These are phyloP conservation scores for Silurus glanis DNA, from an alignment of 2,113 vertebrate genomes.

Conservation along the genomic window DNA sequence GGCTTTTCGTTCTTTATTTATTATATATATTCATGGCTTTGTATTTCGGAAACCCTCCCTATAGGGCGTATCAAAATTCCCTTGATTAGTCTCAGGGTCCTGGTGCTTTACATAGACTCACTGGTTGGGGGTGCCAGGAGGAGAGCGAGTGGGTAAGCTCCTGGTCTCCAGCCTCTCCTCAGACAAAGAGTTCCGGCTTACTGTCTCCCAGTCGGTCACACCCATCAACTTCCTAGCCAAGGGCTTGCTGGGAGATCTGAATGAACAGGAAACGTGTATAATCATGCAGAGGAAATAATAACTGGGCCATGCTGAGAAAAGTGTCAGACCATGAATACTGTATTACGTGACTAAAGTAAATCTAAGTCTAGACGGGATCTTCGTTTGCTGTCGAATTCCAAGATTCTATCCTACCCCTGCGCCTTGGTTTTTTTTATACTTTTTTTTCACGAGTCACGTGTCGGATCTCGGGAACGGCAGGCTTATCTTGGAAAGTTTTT, in stretches of 20 bases:
- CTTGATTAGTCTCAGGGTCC: neutral
- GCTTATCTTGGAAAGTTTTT: neutral
- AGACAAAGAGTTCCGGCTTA: constrained; percentile 92
- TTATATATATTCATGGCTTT: neutral
- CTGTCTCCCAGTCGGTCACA: constrained; percentile 90
- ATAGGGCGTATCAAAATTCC: neutral
- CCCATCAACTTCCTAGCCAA: constrained; percentile 86
- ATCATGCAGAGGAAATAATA: neutral
- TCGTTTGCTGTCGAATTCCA: neutral
- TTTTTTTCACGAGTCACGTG: neutral
- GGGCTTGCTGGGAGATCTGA: constrained; percentile 95
- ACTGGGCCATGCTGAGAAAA: neutral
- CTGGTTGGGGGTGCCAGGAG: constrained; percentile 95
- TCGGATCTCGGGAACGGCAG: neutral
- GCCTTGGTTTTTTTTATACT: no score
- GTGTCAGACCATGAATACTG: neutral
- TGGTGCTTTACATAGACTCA: constrained; percentile 69
- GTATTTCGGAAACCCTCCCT: neutral
- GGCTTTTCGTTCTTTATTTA: neutral
- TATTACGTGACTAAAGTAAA: neutral
- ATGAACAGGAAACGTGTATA: constrained; percentile 14
- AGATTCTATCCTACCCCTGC: neutral
- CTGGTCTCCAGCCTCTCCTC: constrained; percentile 96
- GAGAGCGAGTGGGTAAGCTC: constrained; percentile 94
- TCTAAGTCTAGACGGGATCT: neutral